Conservation (phyloP, 2,797 vertebrate species). For the Cryptoprocta ferox region DNA sequence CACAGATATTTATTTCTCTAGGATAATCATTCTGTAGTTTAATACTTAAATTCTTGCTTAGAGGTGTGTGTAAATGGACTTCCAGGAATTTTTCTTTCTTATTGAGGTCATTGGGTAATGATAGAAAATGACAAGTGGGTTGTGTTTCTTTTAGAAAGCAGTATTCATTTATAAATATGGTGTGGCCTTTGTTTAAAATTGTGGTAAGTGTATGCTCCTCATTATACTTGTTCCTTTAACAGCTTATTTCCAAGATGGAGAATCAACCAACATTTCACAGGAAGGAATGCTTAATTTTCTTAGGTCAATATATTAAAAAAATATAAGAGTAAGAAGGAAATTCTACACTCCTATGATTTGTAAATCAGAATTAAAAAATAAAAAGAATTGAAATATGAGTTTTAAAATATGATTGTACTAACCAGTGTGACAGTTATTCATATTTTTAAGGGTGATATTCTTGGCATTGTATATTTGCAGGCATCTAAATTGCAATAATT, state of each 20-base stretch:
- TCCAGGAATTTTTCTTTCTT: neutral
- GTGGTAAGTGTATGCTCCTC: neutral
- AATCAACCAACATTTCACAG: constrained; percentile 59
- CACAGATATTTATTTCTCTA: neutral
- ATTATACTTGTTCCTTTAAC: neutral
- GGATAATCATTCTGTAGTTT: neutral
- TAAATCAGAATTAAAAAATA: neutral
- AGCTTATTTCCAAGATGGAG: constrained; percentile 7
- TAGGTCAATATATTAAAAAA: constrained; percentile 8
- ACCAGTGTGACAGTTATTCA: neutral
- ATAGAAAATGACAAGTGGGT: neutral
- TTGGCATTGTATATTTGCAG: neutral
- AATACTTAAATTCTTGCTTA: constrained; percentile 9
- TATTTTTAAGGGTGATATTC: constrained; percentile 8
- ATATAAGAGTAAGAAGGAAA: neutral
- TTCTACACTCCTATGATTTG: neutral
- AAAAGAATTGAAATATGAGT: neutral
- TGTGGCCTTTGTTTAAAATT: neutral
- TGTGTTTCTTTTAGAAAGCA: neutral
- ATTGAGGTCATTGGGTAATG: neutral
- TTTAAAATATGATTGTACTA: neutral
- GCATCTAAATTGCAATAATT: neutral
- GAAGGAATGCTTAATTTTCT: constrained; percentile 12
- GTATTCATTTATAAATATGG: neutral
- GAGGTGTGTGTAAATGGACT: neutral